Conservation (phyloP, 2,888 invertebrate species). For the Hemaris fuciformis region DNA sequence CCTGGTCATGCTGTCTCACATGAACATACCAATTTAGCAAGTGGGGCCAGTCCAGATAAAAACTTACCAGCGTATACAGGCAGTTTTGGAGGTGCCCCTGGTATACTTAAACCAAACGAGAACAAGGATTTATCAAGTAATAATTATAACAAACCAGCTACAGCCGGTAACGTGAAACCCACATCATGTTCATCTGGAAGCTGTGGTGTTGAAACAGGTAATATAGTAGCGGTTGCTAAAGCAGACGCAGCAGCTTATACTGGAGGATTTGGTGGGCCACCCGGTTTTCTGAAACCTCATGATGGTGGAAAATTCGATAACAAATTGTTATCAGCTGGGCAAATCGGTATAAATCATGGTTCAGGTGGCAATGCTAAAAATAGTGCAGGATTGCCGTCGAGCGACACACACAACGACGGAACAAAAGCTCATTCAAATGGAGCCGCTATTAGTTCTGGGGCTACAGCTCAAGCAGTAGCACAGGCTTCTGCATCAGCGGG, state of each 20-base stretch:
- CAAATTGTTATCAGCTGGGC: constrained; percentile 19
- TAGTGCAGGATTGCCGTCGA: constrained; percentile 19
- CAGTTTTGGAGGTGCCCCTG: constrained; percentile 24
- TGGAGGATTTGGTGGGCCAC: constrained; percentile 72
- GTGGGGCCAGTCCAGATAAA: background rate
- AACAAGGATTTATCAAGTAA: constrained; percentile 11
- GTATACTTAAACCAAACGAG: constrained; percentile 21
- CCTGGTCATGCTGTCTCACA: background rate
- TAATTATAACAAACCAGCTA: background rate
- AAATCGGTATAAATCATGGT: constrained; percentile 20
- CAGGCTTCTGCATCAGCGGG: constrained; percentile 45
- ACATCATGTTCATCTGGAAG: constrained; percentile 32
- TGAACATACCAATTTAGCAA: background rate
- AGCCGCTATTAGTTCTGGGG: constrained; percentile 10
- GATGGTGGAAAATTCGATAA: constrained; percentile 48
- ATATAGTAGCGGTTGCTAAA: constrained; percentile 29
- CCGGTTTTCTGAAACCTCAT: constrained; percentile 64
- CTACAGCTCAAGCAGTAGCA: constrained; percentile 20
- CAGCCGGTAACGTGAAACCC: constrained; percentile 4
- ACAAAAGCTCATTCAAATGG: background rate
- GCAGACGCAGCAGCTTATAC: constrained; percentile 56
- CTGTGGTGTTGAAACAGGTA: constrained; percentile 27
- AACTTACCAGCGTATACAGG: background rate
- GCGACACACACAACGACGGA: constrained; percentile 26
- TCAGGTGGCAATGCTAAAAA: background rate